Conservation (phyloP, 2,113 vertebrate species). For the Oreochromis tanganicae region DNA sequence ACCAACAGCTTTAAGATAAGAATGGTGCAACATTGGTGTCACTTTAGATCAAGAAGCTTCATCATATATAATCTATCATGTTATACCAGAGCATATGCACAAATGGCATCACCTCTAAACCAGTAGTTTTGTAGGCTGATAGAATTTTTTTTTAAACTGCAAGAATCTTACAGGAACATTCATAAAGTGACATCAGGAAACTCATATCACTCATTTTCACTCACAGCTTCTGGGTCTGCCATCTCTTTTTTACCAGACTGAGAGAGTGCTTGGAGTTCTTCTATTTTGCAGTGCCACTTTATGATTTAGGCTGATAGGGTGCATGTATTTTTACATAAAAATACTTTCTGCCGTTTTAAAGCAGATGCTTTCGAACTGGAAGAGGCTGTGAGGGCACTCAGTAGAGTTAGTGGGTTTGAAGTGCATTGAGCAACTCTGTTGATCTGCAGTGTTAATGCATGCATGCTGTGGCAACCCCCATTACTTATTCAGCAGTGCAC, state of each 20-base stretch:
- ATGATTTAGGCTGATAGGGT: slow-evolving; percentile 2
- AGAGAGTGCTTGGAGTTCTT: background rate
- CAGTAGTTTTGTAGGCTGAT: background rate
- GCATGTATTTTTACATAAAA: slow-evolving; percentile 13
- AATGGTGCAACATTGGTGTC: background rate
- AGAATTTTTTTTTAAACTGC: background rate
- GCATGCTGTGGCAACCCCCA: slow-evolving; percentile 24
- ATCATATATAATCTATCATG: background rate
- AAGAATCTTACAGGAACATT: background rate
- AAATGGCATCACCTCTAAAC: background rate
- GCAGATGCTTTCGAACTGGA: background rate
- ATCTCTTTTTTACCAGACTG: background rate
- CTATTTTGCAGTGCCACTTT: background rate
- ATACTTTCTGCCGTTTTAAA: slow-evolving; percentile 1
- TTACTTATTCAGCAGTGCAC: slow-evolving; percentile 61
- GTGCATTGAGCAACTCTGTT: slow-evolving; percentile 31
- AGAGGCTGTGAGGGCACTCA: slow-evolving; percentile 23
- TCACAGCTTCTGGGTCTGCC: background rate
- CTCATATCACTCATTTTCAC: background rate
- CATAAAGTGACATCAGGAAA: background rate
- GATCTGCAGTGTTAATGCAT: slow-evolving; percentile 37
- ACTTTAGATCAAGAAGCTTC: background rate
- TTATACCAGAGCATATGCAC: background rate
- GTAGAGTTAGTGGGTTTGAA: slow-evolving; percentile 19
- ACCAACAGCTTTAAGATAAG: background rate